Percentiles rank a stretch among this genome's conserved stretches.
These are phyloP conservation scores for Diploscapter pachys DNA, from an alignment of 1,140 invertebrate genomes.

Conservation along the genomic window DNA sequence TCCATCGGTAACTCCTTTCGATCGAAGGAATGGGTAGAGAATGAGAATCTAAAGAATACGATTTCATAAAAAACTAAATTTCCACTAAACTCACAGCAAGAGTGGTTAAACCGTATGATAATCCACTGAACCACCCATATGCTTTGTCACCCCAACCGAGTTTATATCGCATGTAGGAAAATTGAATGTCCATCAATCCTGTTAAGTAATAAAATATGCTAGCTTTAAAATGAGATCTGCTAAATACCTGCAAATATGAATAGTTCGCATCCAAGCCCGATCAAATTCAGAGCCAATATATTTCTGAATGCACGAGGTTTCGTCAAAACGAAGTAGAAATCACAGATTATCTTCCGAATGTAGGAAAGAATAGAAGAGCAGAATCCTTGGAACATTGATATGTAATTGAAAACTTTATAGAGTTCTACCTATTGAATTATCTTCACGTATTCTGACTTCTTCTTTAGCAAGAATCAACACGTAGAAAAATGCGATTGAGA, in stretches of 20 bases:
- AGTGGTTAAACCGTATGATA: constrained; percentile 33
- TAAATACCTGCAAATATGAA: constrained; percentile 27
- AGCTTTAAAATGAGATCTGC: background rate
- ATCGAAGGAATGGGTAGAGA: constrained; percentile 46
- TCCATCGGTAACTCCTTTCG: constrained; percentile 38
- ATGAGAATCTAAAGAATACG: constrained; percentile 28
- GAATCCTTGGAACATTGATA: background rate
- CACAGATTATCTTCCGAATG: constrained; percentile 1
- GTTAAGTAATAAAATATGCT: background rate
- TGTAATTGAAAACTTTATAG: constrained; percentile 1
- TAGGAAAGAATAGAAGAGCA: background rate
- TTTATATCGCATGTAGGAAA: constrained; percentile 39
- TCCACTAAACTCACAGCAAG: constrained; percentile 28
- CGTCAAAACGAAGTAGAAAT: constrained; percentile 23
- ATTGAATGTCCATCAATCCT: constrained; percentile 40
- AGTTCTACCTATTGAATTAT: background rate
- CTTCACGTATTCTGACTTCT: background rate
- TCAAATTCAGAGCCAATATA: constrained; percentile 16
- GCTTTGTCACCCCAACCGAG: constrained; percentile 37
- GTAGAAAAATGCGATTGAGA: constrained; percentile 22
- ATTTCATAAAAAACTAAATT: constrained; percentile 9
- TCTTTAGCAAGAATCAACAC: constrained; percentile 18
- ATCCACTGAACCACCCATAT: constrained; percentile 39
- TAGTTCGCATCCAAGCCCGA: constrained; percentile 26
- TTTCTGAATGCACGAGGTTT: constrained; percentile 9